Conservation (phyloP, 2,888 invertebrate genomes). For the Scaptomyza caliginosa region DNA sequence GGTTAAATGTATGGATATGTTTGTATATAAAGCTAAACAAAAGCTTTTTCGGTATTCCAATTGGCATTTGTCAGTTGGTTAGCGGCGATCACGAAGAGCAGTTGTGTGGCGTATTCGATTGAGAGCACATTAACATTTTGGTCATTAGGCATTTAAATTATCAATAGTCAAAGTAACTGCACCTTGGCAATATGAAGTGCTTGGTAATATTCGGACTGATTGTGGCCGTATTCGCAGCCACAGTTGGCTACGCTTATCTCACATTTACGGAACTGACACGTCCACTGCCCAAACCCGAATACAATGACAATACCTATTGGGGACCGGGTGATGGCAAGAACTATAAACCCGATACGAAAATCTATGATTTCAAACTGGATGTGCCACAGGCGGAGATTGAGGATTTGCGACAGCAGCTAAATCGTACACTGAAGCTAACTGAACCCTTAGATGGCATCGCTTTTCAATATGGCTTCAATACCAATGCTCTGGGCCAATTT, state of each 20-base stretch:
- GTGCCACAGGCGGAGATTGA: conserved; percentile 82
- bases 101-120: conserved; percentile 33
- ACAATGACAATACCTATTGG: conserved; percentile 82
- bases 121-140: conserved; percentile 27
- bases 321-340: conserved; percentile 77
- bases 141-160: conserved; percentile 28
- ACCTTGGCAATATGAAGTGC: conserved; percentile 61
- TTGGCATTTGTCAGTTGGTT: conserved; percentile 41
- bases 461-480: conserved; percentile 93
- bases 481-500: conserved; percentile 87
- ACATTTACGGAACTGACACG: conserved; percentile 68
- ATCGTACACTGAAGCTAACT: conserved; percentile 85
- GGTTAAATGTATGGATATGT: neutral
- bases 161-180: conserved; percentile 8
- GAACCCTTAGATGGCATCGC: conserved; percentile 87
- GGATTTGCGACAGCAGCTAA: conserved; percentile 87
- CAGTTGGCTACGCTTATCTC: conserved; percentile 67
- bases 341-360: conserved; percentile 75
- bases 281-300: conserved; percentile 77
- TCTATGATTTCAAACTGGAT: conserved; percentile 72
- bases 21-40: neutral
- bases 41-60: neutral
- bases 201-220: conserved; percentile 64
- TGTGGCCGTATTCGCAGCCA: conserved; percentile 61
- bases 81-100: conserved; percentile 6